Base-by-base conservation (phyloP, 2,888 invertebrate genomes). In the Laothoe populi region DNA sequence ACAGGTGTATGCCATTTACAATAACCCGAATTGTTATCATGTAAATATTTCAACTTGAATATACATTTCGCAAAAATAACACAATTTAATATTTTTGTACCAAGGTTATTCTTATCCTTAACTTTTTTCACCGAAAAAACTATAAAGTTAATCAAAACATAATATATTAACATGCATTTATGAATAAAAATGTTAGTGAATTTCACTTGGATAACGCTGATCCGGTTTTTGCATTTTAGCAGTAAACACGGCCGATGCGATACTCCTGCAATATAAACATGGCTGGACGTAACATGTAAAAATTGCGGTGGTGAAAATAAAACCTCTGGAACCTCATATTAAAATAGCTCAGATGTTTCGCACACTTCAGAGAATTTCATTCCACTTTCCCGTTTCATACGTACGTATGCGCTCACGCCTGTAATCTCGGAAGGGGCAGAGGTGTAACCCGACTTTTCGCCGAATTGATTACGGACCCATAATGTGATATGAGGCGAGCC, bases 181-280 rank as follows among this genome's bases (percentile, higher is more conserved):
- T 23, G 46, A 10, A 31, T 19, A 10, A 53, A 53, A 53, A 53
- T 31, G 11, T 31, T 11, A 53, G 53, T 53, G 35, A 53, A 53
- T 19, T 21, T 35, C 19, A 11, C 35, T 35, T 35, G 35, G 53
- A 31, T 53, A 53, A 53, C 19, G 53, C 19, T 19, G 31, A 53
- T 35, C 19, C 53, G 35, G 53, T 35, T 53, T 53, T 53, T 53
- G 35, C 49, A 49, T 35, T 53, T 53, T 53, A 35, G 35, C 49
- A 49, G 49, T 35, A 35, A 35, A 19, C 11, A 53, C 19, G 35
- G 11, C 31, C 31, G 31, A 53, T 19, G 19, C 11, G 35, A 31
- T 53, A 53, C 35, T 53, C 35, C 35, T 35, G 53, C 53, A 53
- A 31, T 53, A 53, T 35, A 53, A 35, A 53, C 53, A 53, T 31